These are phyloP conservation scores for Characodon lateralis DNA, from an alignment of 2,797 vertebrate genomes.

Conservation along the genomic window DNA sequence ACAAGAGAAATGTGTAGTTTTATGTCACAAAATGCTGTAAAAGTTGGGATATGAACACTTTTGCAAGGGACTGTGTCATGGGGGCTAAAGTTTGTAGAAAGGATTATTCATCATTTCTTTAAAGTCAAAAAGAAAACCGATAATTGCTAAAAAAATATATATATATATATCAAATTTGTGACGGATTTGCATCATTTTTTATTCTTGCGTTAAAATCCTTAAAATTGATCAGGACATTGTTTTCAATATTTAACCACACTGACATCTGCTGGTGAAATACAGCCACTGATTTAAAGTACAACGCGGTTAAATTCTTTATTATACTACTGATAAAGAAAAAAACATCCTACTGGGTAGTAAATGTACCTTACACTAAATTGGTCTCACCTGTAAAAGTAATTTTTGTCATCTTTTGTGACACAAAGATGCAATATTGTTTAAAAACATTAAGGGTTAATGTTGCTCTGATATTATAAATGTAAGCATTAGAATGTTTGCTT, in stretches of 20 bases:
- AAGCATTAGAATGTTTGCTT: neutral
- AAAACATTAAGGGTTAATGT: conserved; percentile 2
- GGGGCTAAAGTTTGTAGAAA: neutral
- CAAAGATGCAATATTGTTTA: neutral
- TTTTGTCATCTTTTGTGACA: neutral
- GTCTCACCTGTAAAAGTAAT: neutral
- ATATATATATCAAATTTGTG: neutral
- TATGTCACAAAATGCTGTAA: neutral
- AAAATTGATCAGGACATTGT: neutral
- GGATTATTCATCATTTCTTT: neutral
- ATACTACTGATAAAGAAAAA: neutral
- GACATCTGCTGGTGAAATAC: conserved; percentile 62
- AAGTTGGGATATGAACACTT: neutral
- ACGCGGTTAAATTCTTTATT: neutral
- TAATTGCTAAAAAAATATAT: neutral
- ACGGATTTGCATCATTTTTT: conserved; percentile 3
- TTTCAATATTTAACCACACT: conserved; percentile 52
- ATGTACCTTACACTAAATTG: neutral
- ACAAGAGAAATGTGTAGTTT: no score
- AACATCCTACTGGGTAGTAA: neutral
- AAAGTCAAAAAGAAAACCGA: neutral
- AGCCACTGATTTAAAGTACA: conserved; percentile 13
- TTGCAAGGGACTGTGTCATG: neutral
- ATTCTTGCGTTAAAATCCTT: conserved; percentile 12
- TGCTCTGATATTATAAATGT: neutral